Evolutionary conservation across 2,797 vertebrate species (phyloP), one percentile per base, ranked within the genome.

Genomic region (Eospalax fontanierii): DNA sequence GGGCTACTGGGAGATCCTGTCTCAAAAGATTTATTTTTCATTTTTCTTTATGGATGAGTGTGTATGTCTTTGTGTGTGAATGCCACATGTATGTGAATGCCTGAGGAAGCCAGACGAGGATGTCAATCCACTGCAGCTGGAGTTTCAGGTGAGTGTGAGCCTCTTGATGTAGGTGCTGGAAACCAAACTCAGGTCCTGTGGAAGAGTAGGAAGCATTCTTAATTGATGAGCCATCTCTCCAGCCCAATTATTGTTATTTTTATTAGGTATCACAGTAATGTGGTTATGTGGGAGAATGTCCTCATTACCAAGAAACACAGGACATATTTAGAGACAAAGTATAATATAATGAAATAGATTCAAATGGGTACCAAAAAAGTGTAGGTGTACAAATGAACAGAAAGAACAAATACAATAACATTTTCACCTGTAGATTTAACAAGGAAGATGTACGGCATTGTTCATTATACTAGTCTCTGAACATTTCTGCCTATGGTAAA

Each of bases 261-360:
- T 95, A n/a, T 89, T 94, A 87, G 26, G 14, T 91, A 24, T 88
- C 70, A 84, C 74, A 79, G 71, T 50, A 87, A 86, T 84, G n/a
- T 91, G 50, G 57, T 80, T 80, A 40, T 57, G 16, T 78, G 50
- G 33, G n/a, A 92, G 61, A 94, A 89, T 70, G 35, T 86, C 14
- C 85, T 75, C 75, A 92, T 90, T 89, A 57, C 26, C 43, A 95
- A 87, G 71, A 74, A 54, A 75, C 88, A n/a, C 30, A 66, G 83
- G 28, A 68, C 87, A 14, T 76, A 92, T 79, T 95, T 61, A 94
- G 54, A 68, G 46, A 68, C 78, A 18, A 78, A 86, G 26, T 83
- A 21, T 57, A 83, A 35, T 78, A 19, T 79, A 76, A 50, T 82
- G 74, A 96, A 95, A 95, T 87, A 54, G 19, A 89, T 88, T 85